A percentile compares a stretch with the other conserved stretches of the same genome.
Conservation (phyloP, 2,888 invertebrate species). For the Melinopterus prodromus region DNA sequence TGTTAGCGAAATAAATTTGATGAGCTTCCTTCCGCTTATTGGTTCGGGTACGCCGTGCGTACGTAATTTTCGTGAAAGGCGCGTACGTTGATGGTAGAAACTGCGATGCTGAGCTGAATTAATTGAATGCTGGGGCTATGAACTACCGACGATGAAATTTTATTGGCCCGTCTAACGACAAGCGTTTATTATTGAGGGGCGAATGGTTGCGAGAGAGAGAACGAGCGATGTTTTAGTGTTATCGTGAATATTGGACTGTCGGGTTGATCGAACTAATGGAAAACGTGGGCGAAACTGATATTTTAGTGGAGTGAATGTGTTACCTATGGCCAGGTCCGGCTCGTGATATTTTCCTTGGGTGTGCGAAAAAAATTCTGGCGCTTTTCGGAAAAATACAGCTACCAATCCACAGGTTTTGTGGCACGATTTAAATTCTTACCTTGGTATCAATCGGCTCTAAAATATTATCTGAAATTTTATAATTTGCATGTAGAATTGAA, state of each 20-base stretch:
- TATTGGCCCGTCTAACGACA: background rate
- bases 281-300: background rate
- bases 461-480: too few relatives aligned
- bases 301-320: background rate
- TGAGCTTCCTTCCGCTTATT: background rate
- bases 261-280: background rate
- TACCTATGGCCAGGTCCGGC: too few relatives aligned
- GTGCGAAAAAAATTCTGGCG: too few relatives aligned
- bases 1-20: conserved; percentile 4
- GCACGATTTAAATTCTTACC: too few relatives aligned
- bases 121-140: background rate
- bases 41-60: background rate
- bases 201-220: background rate
- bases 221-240: background rate
- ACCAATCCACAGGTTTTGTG: too few relatives aligned
- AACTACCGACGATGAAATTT: background rate
- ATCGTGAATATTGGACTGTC: background rate
- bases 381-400: too few relatives aligned
- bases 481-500: too few relatives aligned
- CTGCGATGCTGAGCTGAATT: background rate
- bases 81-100: too few relatives aligned
- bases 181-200: background rate
- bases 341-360: too few relatives aligned
- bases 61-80: background rate
- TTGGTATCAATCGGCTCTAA: too few relatives aligned